Percentiles rank a stretch among this genome's conserved stretches.
phyloP scores from a whole-genome alignment of 1,140 invertebrate species.

The Hyles vespertilio region DNA sequence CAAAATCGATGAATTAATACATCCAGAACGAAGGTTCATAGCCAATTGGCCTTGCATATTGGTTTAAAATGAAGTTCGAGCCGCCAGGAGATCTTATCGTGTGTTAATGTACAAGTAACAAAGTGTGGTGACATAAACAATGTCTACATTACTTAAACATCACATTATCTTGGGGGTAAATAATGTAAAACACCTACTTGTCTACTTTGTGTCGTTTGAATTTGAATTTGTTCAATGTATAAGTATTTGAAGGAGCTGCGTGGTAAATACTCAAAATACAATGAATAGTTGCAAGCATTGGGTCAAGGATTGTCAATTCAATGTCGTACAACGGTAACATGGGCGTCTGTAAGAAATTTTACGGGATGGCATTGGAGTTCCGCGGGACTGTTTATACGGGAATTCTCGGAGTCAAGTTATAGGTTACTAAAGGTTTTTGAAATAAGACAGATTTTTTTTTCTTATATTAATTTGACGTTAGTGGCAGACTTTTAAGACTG shows the following conservation, averaged over 20 bases:
- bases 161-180: not conserved
- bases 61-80: too few species aligned
- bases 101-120: too few species aligned
- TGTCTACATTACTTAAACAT: not conserved
- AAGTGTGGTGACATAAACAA: not conserved
- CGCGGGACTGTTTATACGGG: slow-evolving; percentile 7
- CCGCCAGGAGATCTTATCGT: too few species aligned
- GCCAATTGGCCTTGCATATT: too few species aligned
- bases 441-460: too few species aligned
- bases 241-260: too few species aligned
- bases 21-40: too few species aligned
- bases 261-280: slow-evolving; percentile 43
- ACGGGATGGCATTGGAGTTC: slow-evolving; percentile 16
- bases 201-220: slow-evolving; percentile 6
- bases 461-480: too few species aligned
- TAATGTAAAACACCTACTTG: slow-evolving; percentile 11
- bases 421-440: too few species aligned
- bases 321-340: slow-evolving; percentile 45
- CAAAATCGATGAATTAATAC: too few species aligned
- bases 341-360: not conserved
- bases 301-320: slow-evolving; percentile 52
- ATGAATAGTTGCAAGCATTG: slow-evolving; percentile 42
- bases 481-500: too few species aligned
- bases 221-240: slow-evolving; percentile 6
- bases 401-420: too few species aligned